A percentile compares a stretch with the other conserved stretches of the same genome.
Conservation (phyloP, 2,888 invertebrate species). For the Microctonus brassicae region DNA sequence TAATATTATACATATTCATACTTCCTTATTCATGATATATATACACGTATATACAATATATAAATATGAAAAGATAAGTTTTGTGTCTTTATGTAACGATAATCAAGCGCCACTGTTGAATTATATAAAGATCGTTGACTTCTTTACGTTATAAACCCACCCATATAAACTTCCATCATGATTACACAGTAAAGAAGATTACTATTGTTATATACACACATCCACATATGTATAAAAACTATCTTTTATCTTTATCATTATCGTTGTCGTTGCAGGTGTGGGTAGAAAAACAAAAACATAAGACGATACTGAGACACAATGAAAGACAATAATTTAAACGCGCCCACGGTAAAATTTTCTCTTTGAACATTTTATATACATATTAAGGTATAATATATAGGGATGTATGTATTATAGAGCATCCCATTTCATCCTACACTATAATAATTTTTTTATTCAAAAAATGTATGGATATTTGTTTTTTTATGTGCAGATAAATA, state of each 20-base stretch:
- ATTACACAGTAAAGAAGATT: not conserved
- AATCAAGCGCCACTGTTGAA: constrained; percentile 20
- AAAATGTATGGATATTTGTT: not conserved
- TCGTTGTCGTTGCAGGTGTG: not conserved
- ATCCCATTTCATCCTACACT: not conserved
- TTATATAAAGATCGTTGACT: constrained; percentile 36
- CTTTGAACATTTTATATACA: not conserved
- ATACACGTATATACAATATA: not conserved
- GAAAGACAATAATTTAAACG: not conserved
- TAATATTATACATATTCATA: too few relatives aligned
- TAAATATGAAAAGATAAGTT: constrained; percentile 19
- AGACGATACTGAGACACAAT: not conserved
- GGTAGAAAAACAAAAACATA: not conserved
- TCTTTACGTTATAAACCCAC: not conserved
- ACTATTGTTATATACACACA: constrained; percentile 1
- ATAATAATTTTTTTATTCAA: not conserved
- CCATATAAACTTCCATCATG: not conserved
- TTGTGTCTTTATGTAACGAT: constrained; percentile 19
- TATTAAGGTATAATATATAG: not conserved
- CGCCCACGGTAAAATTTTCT: not conserved
- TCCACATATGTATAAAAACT: not conserved
- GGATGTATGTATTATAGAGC: not conserved
- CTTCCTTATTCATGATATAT: too few relatives aligned
- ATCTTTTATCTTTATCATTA: not conserved
- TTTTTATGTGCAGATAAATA: not conserved